Evolutionary conservation across 2,113 vertebrate species (phyloP).

Genomic region (Phoenicopterus ruber): DNA sequence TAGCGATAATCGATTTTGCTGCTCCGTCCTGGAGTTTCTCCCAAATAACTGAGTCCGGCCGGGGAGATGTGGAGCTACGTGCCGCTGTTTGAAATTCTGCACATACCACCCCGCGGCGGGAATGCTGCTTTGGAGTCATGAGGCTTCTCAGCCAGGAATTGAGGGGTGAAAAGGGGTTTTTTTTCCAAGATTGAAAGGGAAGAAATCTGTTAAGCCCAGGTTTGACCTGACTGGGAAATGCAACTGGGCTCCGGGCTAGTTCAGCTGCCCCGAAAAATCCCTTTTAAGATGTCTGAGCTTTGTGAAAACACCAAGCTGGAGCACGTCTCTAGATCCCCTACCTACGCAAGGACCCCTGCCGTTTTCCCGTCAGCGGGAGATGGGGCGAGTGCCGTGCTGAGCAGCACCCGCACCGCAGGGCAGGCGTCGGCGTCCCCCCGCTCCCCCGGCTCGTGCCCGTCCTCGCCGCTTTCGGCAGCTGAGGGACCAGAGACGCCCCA

Average conservation of each 20-base stretch:
- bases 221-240: neutral
- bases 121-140: neutral
- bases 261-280: neutral
- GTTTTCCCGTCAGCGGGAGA: neutral
- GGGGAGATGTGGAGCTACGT: neutral
- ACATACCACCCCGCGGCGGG: neutral
- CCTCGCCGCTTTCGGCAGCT: neutral
- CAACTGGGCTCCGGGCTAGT: neutral
- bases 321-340: neutral
- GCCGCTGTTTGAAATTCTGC: neutral
- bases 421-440: neutral
- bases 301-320: neutral
- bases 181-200: neutral
- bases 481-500: neutral
- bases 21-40: neutral
- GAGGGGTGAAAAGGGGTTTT: neutral
- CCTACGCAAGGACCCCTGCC: neutral
- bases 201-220: neutral
- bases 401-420: accelerated
- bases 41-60: neutral
- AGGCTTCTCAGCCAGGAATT: neutral
- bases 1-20: neutral
- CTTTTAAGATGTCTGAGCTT: neutral
- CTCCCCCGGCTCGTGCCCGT: neutral
- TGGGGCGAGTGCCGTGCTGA: accelerated